Evolutionary conservation across 2,888 invertebrate species (phyloP).

Genomic region (Eustalomyia histrio): DNA sequence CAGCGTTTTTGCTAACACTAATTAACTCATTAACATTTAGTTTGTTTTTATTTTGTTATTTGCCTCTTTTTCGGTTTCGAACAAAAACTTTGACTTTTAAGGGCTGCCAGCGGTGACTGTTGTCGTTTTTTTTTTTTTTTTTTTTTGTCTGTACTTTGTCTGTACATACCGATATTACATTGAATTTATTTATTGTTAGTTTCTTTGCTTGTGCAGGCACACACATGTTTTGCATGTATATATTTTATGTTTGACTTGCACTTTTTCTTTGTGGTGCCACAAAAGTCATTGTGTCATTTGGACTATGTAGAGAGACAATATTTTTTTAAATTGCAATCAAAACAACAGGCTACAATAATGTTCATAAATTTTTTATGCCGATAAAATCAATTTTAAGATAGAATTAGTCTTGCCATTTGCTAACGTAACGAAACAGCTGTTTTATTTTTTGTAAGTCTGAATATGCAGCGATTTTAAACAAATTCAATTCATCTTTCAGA

Average conservation of each 20-base stretch:
- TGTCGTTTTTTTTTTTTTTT: too few relatives aligned
- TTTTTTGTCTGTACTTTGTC: constrained; percentile 25
- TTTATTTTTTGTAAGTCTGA: too few relatives aligned
- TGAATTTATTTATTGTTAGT: constrained; percentile 2
- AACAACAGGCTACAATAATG: neutral
- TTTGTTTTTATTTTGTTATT: constrained; percentile 30
- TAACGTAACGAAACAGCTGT: too few relatives aligned
- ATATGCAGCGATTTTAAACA: too few relatives aligned
- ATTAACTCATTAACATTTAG: constrained; percentile 79
- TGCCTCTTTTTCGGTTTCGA: constrained; percentile 24
- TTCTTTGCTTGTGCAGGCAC: neutral
- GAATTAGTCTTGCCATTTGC: too few relatives aligned
- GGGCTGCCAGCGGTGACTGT: constrained; percentile 45
- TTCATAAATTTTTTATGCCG: too few relatives aligned
- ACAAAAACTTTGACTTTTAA: constrained; percentile 44
- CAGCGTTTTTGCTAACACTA: constrained; percentile 74
- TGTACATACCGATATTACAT: constrained; percentile 18
- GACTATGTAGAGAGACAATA: neutral
- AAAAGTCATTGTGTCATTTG: neutral
- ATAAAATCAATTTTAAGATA: too few relatives aligned
- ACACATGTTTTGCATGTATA: constrained; percentile 1
- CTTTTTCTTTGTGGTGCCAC: neutral
- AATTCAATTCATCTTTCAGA: too few relatives aligned
- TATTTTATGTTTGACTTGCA: constrained; percentile 6
- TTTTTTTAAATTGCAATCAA: neutral